A percentile compares a stretch with the other conserved stretches of the same genome.
These are phyloP conservation scores for Spongilla lacustris DNA, from an alignment of 37 sponge, comb jelly and placozoan species.

Conservation along the genomic window DNA sequence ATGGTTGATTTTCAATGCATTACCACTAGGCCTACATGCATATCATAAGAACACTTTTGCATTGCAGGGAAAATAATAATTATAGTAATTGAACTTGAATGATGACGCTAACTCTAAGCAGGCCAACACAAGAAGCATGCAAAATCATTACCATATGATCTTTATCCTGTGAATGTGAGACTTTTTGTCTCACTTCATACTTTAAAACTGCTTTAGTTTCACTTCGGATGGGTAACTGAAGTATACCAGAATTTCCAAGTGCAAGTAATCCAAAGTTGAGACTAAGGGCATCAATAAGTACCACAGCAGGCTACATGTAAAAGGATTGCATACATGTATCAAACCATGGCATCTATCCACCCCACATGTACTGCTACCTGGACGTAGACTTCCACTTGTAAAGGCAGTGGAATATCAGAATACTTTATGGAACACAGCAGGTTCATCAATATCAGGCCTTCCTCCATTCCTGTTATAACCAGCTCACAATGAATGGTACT, in stretches of 20 bases:
- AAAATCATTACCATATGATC: neutral
- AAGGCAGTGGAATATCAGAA: neutral
- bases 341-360: neutral
- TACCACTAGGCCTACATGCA: too few species aligned
- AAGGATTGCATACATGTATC: neutral
- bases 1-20: too few species aligned
- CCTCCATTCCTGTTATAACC: conserved; percentile 9
- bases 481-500: conserved; percentile 38
- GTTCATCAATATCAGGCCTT: conserved; percentile 21
- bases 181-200: conserved; percentile 30
- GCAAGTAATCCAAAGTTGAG: conserved; percentile 68
- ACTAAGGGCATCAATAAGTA: conserved; percentile 23
- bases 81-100: too few species aligned
- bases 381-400: conserved; percentile 25
- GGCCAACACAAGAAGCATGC: too few species aligned
- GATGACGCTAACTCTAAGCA: too few species aligned
- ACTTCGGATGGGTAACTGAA: conserved; percentile 42
- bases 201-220: conserved; percentile 17
- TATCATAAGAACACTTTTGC: too few species aligned
- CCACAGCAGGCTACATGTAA: conserved; percentile 44
- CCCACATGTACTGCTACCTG: conserved; percentile 8
- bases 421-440: conserved; percentile 41
- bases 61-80: too few species aligned
- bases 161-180: neutral
- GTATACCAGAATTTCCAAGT: conserved; percentile 20